Conservation (phyloP, 1,140 invertebrate species). For the Drosophila sucinea region DNA sequence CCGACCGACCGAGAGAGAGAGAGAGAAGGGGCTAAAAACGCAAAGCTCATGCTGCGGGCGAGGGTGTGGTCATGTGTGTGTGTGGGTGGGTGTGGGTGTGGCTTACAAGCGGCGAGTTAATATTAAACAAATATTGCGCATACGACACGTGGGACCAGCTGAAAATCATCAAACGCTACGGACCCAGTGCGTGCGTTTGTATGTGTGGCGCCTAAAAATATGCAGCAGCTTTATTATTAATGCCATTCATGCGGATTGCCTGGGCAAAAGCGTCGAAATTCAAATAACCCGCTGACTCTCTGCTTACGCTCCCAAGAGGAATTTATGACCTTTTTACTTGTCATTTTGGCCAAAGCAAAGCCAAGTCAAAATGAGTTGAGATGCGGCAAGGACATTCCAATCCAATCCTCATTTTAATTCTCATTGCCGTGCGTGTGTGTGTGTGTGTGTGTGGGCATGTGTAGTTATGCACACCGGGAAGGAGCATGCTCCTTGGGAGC, state of each 20-base stretch:
- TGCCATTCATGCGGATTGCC: constrained; percentile 57
- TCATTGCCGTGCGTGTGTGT: constrained; percentile 1
- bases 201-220: constrained; percentile 32
- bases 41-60: constrained; percentile 15
- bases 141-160: constrained; percentile 61
- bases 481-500: constrained; percentile 29
- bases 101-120: constrained; percentile 37
- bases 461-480: constrained; percentile 9
- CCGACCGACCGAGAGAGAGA: not conserved
- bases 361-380: not conserved
- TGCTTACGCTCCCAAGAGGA: constrained; percentile 34
- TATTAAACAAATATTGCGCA: constrained; percentile 70
- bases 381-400: constrained; percentile 1
- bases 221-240: constrained; percentile 65
- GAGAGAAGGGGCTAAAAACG: constrained; percentile 32
- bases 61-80: constrained; percentile 7
- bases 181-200: constrained; percentile 11
- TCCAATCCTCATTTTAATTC: constrained; percentile 10
- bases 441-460: constrained; percentile 7
- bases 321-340: constrained; percentile 67
- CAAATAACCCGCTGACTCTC: constrained; percentile 33
- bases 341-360: constrained; percentile 48
- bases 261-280: constrained; percentile 30
- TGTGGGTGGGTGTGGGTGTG: constrained; percentile 9
- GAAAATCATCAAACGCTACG: constrained; percentile 51